A percentile compares a stretch with the other conserved stretches of the same genome.
These are phyloP conservation scores for Hyposmocoma kahamanoa DNA, from an alignment of 1,140 invertebrate species.

Conservation along the genomic window DNA sequence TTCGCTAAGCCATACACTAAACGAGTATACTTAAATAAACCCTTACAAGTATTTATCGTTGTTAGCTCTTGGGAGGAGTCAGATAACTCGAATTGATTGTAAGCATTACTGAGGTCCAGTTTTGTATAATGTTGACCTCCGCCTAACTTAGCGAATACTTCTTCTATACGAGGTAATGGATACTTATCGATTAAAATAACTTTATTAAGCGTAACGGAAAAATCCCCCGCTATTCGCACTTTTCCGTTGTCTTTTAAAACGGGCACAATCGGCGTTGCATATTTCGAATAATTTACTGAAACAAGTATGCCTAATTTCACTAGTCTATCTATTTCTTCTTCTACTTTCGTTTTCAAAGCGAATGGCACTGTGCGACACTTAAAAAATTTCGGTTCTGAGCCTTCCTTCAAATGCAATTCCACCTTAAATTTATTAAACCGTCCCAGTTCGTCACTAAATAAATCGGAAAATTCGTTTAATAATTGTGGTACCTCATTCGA, in stretches of 20 bases:
- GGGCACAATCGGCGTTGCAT: neutral
- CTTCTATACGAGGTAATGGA: no score
- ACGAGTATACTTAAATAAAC: neutral
- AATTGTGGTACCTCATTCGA: neutral
- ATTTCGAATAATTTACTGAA: neutral
- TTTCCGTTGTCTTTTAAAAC: neutral
- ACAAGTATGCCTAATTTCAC: neutral
- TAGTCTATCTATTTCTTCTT: neutral
- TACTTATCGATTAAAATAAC: neutral
- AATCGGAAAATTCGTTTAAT: neutral
- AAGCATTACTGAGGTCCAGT: neutral
- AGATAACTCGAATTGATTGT: neutral
- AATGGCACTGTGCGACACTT: neutral
- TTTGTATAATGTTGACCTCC: neutral
- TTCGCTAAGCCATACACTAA: neutral
- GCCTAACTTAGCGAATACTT: neutral
- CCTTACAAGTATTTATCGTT: neutral
- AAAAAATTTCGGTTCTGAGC: neutral
- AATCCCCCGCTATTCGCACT: neutral
- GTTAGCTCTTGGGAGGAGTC: neutral
- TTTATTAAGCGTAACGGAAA: neutral
- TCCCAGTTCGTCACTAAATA: neutral
- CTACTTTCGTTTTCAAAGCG: neutral
- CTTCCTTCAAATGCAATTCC: neutral
- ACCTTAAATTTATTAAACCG: neutral